Conservation (phyloP, 2,113 vertebrate genomes). For the Sinocyclocheilus anophthalmus region DNA sequence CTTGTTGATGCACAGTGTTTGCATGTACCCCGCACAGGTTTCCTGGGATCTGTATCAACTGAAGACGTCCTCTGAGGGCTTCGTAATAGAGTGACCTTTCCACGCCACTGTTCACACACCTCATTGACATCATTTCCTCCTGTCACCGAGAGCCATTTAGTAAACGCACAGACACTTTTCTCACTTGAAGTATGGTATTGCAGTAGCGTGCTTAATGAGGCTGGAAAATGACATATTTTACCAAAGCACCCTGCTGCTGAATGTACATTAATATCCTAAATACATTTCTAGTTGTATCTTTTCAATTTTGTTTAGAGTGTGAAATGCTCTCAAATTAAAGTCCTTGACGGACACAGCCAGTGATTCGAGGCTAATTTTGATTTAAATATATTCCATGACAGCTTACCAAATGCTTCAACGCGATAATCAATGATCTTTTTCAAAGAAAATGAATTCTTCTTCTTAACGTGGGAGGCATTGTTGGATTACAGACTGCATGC, state of each 20-base stretch:
- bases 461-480: not conserved
- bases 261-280: conserved; percentile 21
- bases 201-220: conserved; percentile 32
- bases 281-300: conserved; percentile 9
- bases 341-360: not conserved
- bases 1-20: conserved; percentile 2
- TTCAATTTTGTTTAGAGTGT: not conserved
- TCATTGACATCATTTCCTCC: conserved; percentile 40
- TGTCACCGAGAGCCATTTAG: conserved; percentile 31
- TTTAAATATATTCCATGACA: not conserved
- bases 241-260: conserved; percentile 27
- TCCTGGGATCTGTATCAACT: not conserved
- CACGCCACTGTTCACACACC: conserved; percentile 9
- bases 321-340: not conserved
- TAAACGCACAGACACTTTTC: conserved; percentile 35
- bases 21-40: not conserved
- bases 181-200: conserved; percentile 14
- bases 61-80: not conserved
- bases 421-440: not conserved
- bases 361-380: conserved; percentile 18
- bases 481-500: not conserved
- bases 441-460: not conserved
- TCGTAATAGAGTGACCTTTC: conserved; percentile 26
- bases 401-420: not conserved
- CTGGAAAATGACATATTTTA: conserved; percentile 32